These are phyloP conservation scores for Passer montanus DNA, from an alignment of 2,113 vertebrate genomes.

Conservation along the genomic window DNA sequence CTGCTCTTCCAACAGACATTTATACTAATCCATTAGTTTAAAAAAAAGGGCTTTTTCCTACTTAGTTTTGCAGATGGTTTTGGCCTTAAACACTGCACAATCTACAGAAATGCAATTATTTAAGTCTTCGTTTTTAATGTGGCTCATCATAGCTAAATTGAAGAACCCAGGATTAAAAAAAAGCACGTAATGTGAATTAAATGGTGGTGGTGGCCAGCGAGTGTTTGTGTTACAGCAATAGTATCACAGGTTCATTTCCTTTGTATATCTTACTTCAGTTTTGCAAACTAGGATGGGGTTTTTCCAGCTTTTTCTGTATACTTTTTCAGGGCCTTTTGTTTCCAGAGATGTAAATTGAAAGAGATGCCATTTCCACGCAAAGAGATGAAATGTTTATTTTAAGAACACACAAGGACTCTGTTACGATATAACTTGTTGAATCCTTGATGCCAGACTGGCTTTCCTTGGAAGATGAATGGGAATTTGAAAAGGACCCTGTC, in stretches of 20 bases:
- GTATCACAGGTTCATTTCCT: constrained; percentile 70
- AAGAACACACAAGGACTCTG: constrained; percentile 53
- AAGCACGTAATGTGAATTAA: constrained; percentile 55
- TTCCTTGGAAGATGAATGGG: constrained; percentile 57
- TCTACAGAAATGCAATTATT: neutral
- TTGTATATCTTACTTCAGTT: constrained; percentile 64
- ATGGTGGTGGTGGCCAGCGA: neutral
- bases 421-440: constrained; percentile 57
- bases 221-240: constrained; percentile 52
- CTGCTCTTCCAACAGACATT: neutral
- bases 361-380: constrained; percentile 43
- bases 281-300: constrained; percentile 17
- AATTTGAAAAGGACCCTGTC: constrained; percentile 26
- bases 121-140: neutral
- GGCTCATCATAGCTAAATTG: neutral
- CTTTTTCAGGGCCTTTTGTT: constrained; percentile 65
- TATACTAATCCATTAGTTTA: neutral
- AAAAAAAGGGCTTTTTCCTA: neutral
- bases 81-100: neutral
- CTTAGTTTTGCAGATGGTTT: neutral
- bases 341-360: constrained; percentile 57
- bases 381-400: constrained; percentile 71
- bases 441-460: constrained; percentile 48
- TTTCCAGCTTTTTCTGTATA: constrained; percentile 62
- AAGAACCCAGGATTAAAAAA: constrained; percentile 12